Base-by-base conservation (phyloP, 2,113 vertebrate species). In the Osmerus mordax region DNA sequence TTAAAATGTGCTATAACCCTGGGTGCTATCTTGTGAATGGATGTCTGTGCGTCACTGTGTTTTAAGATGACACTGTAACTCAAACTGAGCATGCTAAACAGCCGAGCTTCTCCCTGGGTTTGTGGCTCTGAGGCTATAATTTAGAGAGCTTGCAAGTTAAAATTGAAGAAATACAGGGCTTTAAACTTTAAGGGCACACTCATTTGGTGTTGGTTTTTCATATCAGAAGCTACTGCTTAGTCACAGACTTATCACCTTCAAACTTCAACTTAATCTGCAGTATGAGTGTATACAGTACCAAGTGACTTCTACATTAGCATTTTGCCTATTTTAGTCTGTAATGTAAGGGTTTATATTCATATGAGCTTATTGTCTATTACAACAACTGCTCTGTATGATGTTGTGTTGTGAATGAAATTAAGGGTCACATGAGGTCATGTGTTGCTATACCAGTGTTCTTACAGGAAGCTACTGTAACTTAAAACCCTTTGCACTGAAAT, bases 51-150 rank as follows among this genome's bases (percentile, higher is more conserved):
- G 74, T 89, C 82, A 88, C 32, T 81, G 62, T 52, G 71, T 80
- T 87, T 81, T 76, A 75, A 83, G 74, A 81, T 11, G 1, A 28
- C 65, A 68, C 72, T 72, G 58, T 69, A 65, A 53, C 72, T 83
- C 54, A 71, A 67, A 81, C 80, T 73, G 69, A 70, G 81, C 70
- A 80, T 65, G 78, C 78, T 77, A 61, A 65, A 80, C 56, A 83
- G 78, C 74, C 52, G 68, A 84, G 77, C 74, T 77, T 70, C 86
- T 88, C 87, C 83, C 86, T 90, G 71, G 80, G 82, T 71, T 89
- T 87, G 87, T 83, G 88, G 89, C 77, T 79, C 52, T 70, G 12
- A 72, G 70, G 74, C 85, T 91, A 86, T 90, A 89, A 91, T 92
- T 92, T 91, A 77, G 29, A 80, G 80, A 78, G 67, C 78, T 86